phyloP scores from a whole-genome alignment of 2,797 vertebrate species.

The Urophycis tenuis region DNA sequence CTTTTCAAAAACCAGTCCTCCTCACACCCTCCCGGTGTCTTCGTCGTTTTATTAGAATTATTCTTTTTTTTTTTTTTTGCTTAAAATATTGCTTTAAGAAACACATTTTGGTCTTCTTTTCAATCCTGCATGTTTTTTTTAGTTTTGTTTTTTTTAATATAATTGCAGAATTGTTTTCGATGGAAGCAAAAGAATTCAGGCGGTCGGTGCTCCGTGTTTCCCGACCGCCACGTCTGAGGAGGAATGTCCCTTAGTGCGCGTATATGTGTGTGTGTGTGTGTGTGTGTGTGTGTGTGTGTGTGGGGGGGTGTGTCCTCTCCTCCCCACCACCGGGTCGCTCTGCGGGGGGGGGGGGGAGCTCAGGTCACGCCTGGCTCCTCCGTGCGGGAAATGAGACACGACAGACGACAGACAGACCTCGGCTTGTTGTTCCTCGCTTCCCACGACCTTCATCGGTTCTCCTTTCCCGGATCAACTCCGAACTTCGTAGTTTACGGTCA shows the following conservation, averaged over 20 bases:
- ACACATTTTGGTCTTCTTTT: conserved; percentile 64
- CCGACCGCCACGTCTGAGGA: background rate
- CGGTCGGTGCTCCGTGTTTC: conserved; percentile 10
- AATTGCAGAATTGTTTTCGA: conserved; percentile 32
- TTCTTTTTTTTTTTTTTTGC: conserved; percentile 51
- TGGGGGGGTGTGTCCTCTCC: background rate
- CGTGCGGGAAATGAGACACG: too few species aligned
- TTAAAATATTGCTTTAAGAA: conserved; percentile 74
- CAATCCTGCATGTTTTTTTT: conserved; percentile 24
- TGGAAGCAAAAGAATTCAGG: conserved; percentile 25
- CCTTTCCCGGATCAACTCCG: background rate
- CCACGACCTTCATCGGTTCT: background rate
- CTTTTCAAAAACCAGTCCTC: conserved; percentile 5
- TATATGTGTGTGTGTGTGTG: too few species aligned
- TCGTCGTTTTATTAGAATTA: conserved; percentile 5
- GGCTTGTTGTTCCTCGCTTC: background rate
- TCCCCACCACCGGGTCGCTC: background rate
- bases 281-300: too few species aligned
- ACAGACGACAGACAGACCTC: background rate
- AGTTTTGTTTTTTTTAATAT: too few species aligned
- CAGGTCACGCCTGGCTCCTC: too few species aligned
- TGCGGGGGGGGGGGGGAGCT: too few species aligned
- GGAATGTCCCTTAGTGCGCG: too few species aligned
- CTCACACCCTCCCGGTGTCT: background rate
- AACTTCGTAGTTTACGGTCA: background rate